Base-by-base conservation (phyloP, 1,140 invertebrate genomes). In the Cataglyphis hispanica region DNA sequence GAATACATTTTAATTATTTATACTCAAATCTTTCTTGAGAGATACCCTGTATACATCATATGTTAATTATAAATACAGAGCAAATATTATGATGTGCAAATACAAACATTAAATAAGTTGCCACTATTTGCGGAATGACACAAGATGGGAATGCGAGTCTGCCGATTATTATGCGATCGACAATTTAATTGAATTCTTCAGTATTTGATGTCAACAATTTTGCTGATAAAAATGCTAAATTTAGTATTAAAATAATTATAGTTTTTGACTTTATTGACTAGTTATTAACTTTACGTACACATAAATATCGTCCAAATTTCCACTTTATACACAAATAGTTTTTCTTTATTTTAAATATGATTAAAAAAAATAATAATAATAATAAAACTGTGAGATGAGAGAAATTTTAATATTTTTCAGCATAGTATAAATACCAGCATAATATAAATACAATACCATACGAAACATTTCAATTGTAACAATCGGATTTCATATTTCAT, bases 161-260 rank as follows among this genome's bases (percentile, higher is more conserved):
- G 34, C 34, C 3, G 34, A 37, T 37, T 37, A 37, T 37, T 37
- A 37, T 6, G 34, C 34, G 34, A 37, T 37, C 34, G 0, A 37
- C 34, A 37, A 37, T 8, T 37, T 37, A 6, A 1, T 6, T 37
- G 34, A 37, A 37, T 6, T 37, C 34, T 37, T 37, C 34, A 37
- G 7, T 86, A 43, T 88, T 76, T 56, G 40, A 81, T 74, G 86
- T 63, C 78, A 76, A 80, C 75, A 77, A 72, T 84, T 75, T 63
- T 37, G 40, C 89, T 89, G 84, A 60, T 74, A 31, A 31, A 31
- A 77, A 87, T 85, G 81, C 81, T 74, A 85, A 85, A 87, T 74
- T 74, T 53, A 58, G 75, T 58, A 87, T 74, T 84, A 63, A 91
- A 75, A 53, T 64, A 69, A 74, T 87, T 88, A 84, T 64, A 64